phyloP scores from a whole-genome alignment of 2,797 vertebrate species.

The Liparis tanakae region DNA sequence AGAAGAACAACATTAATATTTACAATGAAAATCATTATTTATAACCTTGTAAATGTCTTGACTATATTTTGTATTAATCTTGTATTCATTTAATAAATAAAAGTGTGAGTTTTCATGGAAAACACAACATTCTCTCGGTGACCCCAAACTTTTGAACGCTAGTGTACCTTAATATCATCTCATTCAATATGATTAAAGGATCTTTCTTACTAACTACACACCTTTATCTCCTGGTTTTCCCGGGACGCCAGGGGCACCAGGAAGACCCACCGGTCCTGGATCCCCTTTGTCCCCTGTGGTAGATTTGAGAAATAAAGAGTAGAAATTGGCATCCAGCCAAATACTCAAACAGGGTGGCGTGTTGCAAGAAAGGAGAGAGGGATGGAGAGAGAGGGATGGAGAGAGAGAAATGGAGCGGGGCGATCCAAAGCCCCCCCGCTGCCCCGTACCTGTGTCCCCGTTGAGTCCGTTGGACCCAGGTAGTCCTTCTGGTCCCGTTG shows the following conservation, averaged over 20 bases:
- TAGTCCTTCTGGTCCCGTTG: slow-evolving; percentile 78
- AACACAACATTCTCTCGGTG: too few relatives aligned
- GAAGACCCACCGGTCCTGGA: slow-evolving; percentile 84
- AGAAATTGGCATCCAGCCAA: slow-evolving; percentile 48
- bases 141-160: too few relatives aligned
- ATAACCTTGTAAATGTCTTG: too few relatives aligned
- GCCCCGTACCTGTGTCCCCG: slow-evolving; percentile 79
- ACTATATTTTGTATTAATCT: too few relatives aligned
- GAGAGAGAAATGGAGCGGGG: slow-evolving; percentile 33
- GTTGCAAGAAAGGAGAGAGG: slow-evolving; percentile 41
- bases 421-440: slow-evolving; percentile 32
- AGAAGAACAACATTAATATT: too few relatives aligned
- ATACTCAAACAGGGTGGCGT: slow-evolving; percentile 39
- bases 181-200: background rate
- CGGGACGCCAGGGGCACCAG: slow-evolving; percentile 86
- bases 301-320: slow-evolving; percentile 54
- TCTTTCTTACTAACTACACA: slow-evolving; percentile 39
- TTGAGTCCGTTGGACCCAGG: slow-evolving; percentile 76
- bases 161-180: background rate
- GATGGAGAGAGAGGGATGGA: slow-evolving; percentile 21
- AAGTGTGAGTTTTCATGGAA: too few relatives aligned
- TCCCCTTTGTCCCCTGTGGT: slow-evolving; percentile 90
- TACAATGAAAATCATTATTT: too few relatives aligned
- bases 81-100: too few relatives aligned
- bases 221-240: slow-evolving; percentile 92